phyloP scores from a whole-genome alignment of 2,797 vertebrate species.

The Octomys mimax region DNA sequence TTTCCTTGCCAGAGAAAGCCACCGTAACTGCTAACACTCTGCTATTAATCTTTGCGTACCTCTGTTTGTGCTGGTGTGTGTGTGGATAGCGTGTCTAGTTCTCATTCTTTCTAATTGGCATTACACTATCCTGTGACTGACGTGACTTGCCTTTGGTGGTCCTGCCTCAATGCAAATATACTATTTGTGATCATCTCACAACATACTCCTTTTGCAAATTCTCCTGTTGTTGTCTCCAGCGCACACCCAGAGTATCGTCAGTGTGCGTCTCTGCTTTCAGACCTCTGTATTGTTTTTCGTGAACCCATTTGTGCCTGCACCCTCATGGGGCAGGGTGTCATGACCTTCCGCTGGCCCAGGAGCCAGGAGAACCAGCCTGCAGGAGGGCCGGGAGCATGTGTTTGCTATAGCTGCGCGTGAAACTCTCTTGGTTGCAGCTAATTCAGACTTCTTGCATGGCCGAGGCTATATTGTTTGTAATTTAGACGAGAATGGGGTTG shows the following conservation, averaged over 20 bases:
- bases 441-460: background rate
- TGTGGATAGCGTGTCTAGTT: background rate
- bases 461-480: background rate
- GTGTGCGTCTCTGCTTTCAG: background rate
- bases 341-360: background rate
- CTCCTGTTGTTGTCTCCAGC: background rate
- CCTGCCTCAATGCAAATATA: background rate
- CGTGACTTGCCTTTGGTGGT: background rate
- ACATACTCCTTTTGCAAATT: background rate
- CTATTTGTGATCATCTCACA: background rate
- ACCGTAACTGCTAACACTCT: background rate
- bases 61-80: background rate
- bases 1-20: background rate
- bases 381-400: background rate
- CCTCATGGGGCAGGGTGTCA: background rate
- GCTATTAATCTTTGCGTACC: background rate
- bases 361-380: background rate
- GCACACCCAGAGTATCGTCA: background rate
- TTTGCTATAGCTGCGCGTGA: background rate
- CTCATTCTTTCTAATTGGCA: background rate
- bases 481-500: background rate
- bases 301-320: too few species aligned
- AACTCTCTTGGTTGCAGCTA: background rate
- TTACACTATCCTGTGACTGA: background rate
- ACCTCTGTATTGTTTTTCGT: background rate